Conservation (phyloP, 2,888 invertebrate genomes). For the Unio delphinus region DNA sequence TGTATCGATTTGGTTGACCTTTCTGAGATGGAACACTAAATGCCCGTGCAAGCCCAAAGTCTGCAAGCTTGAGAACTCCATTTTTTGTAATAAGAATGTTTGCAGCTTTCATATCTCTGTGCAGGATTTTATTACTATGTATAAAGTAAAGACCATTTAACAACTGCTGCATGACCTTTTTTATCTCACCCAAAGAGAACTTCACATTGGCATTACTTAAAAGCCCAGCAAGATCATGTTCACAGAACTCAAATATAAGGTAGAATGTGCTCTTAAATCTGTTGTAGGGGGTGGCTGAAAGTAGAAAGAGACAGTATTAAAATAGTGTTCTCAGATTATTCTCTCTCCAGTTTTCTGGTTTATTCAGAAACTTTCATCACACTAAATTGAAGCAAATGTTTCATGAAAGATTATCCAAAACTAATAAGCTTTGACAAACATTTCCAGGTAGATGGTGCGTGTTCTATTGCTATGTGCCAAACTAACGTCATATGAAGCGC, state of each 20-base stretch:
- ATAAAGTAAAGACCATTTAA: slow-evolving; percentile 94
- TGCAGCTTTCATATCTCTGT: slow-evolving; percentile 96
- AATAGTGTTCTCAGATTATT: too few species aligned
- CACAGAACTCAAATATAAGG: slow-evolving; percentile 97
- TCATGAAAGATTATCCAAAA: too few species aligned
- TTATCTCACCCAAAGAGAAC: slow-evolving; percentile 96
- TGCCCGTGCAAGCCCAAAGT: slow-evolving; percentile 96
- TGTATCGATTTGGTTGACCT: slow-evolving; percentile 89
- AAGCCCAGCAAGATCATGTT: slow-evolving; percentile 97
- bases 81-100: slow-evolving; percentile 97
- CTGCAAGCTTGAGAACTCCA: slow-evolving; percentile 89
- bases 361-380: too few species aligned
- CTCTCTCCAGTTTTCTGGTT: too few species aligned
- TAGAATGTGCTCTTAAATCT: slow-evolving; percentile 91
- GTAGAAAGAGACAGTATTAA: slow-evolving; percentile 3
- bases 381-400: too few species aligned
- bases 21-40: slow-evolving; percentile 87
- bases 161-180: slow-evolving; percentile 81
- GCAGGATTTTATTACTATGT: slow-evolving; percentile 84
- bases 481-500: too few species aligned
- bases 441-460: too few species aligned
- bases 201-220: slow-evolving; percentile 95
- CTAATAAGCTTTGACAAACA: too few species aligned
- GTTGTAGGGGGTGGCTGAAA: slow-evolving; percentile 78
- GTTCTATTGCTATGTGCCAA: too few species aligned